Percentiles rank a stretch among this genome's conserved stretches.
Evolutionary conservation across 1,140 invertebrate genomes (phyloP).

Genomic region (Leucophenga varia): DNA sequence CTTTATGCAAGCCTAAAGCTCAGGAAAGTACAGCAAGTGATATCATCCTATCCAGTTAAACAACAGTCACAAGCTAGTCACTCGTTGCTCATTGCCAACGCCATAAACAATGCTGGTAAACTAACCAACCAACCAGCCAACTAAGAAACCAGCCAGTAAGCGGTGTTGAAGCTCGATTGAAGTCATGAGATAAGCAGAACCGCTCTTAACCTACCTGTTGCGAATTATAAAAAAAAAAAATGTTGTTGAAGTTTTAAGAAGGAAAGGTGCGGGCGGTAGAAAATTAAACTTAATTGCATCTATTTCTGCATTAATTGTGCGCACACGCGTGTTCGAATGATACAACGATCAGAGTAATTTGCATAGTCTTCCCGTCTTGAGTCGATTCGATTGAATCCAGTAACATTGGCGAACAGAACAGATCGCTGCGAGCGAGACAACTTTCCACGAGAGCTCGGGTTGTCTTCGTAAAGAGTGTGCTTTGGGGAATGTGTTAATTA

Average conservation of each 20-base stretch:
- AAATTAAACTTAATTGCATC: constrained; percentile 49
- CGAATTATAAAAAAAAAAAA: too few species aligned
- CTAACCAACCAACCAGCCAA: too few species aligned
- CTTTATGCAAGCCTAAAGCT: constrained; percentile 28
- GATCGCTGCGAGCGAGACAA: not conserved
- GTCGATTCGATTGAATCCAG: not conserved
- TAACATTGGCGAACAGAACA: not conserved
- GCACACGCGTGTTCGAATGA: constrained; percentile 38
- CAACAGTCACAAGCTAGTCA: too few species aligned
- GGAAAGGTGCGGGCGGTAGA: not conserved
- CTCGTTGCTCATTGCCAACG: too few species aligned
- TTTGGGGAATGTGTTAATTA: constrained; percentile 51
- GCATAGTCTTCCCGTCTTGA: constrained; percentile 15
- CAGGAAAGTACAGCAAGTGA: constrained; percentile 13
- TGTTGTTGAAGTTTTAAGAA: too few species aligned
- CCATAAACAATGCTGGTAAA: too few species aligned
- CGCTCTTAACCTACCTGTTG: not conserved
- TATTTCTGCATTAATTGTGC: constrained; percentile 54
- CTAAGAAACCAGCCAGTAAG: constrained; percentile 16
- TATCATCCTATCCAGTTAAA: too few species aligned
- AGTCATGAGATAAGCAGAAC: constrained; percentile 41
- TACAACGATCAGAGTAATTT: constrained; percentile 22
- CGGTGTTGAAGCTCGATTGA: constrained; percentile 48
- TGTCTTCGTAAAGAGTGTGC: too few species aligned
- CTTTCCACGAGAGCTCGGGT: constrained; percentile 1